Conservation (phyloP, 64 coral and sea anemone genomes). For the Acropora tenuis region DNA sequence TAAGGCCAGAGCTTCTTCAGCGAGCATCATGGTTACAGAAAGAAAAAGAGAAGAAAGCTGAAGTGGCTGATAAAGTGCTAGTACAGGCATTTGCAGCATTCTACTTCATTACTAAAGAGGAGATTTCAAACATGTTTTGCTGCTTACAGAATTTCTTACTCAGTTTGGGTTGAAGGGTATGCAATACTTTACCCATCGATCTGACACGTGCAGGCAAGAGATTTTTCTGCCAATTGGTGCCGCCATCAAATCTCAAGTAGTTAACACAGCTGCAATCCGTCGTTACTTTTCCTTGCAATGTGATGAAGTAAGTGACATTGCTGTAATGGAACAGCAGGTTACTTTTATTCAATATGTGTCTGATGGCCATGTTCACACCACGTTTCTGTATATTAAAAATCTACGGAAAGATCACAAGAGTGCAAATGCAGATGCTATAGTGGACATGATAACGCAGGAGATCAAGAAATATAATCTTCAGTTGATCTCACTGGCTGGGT, state of each 20-base stretch:
- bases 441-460: not conserved
- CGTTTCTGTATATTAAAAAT: not conserved
- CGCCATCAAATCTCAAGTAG: not conserved
- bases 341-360: not conserved
- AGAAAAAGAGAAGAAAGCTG: constrained; percentile 14
- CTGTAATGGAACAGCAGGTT: not conserved
- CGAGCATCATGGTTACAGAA: not conserved
- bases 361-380: not conserved
- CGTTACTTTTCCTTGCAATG: constrained; percentile 11
- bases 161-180: not conserved
- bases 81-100: constrained; percentile 3
- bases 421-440: not conserved
- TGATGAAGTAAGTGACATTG: constrained; percentile 20
- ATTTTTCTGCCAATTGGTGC: not conserved
- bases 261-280: not conserved
- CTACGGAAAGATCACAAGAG: not conserved
- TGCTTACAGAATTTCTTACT: not conserved
- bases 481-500: not conserved
- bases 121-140: constrained; percentile 23
- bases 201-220: constrained; percentile 2
- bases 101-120: not conserved
- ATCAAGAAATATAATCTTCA: not conserved
- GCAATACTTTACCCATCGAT: not conserved
- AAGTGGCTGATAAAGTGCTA: constrained; percentile 15
- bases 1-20: not conserved